Evolutionary conservation across 1,140 invertebrate species (phyloP), one percentile per base, ranked within the genome.

Genomic region (Drosophila guanche): DNA sequence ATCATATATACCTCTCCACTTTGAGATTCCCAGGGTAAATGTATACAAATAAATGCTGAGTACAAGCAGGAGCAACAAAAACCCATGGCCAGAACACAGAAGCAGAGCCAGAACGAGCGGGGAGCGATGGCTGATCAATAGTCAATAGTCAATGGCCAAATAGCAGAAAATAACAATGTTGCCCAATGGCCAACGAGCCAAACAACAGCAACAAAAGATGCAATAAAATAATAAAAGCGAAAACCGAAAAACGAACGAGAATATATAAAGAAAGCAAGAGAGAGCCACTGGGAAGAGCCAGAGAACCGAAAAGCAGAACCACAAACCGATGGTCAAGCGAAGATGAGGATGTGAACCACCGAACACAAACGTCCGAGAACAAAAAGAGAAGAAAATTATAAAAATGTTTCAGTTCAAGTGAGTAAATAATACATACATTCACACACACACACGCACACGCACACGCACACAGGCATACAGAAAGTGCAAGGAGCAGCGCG

Each of bases 131-230:
- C 40, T 51, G 48, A 63, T 81, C 77, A 86, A 85, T 88, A 85
- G 77, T 81, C 77, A 86, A 85, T 88, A 85, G 77, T 85, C 81
- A 81, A 86, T 85, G 81, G 53, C 69, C 81, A 85, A 85, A 85
- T 78, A 77, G 81, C 81, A 86, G 83, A 85, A 85, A 85, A 85
- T 86, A 85, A 85, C 81, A 85, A 85, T 85, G 81, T 85, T 85
- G 81, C 81, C 33, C 81, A 81, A 86, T 85, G 79, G 81, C 81
- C 81, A 85, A 81, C 81, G 81, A 85, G 81, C 81, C 81, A 85
- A 86, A 61, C 81, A 67, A 55, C 71, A 80, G 53, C 76, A 85
- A 73, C 76, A 67, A 54, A 70, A 80, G 51, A 62, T 56, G 50
- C 66, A 72, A 66, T 57, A 50, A 72, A 65, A 80, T 59, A 43